Conservation (phyloP, 2,888 invertebrate species). For the Apomyelois bistriatella region DNA sequence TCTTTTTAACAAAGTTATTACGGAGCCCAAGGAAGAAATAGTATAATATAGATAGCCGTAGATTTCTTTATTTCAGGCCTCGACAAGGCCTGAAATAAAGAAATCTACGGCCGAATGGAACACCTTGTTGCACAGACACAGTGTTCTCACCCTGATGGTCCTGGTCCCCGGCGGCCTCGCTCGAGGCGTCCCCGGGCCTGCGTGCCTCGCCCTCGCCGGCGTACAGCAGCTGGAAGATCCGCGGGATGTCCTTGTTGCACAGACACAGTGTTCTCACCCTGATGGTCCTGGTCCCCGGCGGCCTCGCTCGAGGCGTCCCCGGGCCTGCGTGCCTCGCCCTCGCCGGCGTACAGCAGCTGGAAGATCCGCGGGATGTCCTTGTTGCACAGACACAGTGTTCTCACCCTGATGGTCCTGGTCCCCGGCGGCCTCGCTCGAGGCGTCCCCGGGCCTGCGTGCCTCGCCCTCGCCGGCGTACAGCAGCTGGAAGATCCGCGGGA, state of each 20-base stretch:
- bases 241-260: no score
- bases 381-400: no score
- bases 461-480: conserved; percentile 98
- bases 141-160: conserved; percentile 32
- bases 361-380: conserved; percentile 99
- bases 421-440: conserved; percentile 50
- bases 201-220: conserved; percentile 97
- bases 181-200: conserved; percentile 83
- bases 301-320: conserved; percentile 77
- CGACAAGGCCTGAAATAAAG: no score
- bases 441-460: conserved; percentile 87
- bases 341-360: conserved; percentile 97
- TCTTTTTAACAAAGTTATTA: no score
- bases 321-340: conserved; percentile 93
- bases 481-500: conserved; percentile 98
- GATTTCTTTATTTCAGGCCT: no score
- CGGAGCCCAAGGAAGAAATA: no score
- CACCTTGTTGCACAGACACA: no score
- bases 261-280: no score
- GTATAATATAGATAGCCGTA: no score
- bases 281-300: conserved; percentile 46
- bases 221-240: conserved; percentile 98
- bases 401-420: conserved; percentile 43
- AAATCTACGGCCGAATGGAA: no score
- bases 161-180: conserved; percentile 48